Evolutionary conservation across 2,797 vertebrate species (phyloP).

Genomic region (Rhinella marina): DNA sequence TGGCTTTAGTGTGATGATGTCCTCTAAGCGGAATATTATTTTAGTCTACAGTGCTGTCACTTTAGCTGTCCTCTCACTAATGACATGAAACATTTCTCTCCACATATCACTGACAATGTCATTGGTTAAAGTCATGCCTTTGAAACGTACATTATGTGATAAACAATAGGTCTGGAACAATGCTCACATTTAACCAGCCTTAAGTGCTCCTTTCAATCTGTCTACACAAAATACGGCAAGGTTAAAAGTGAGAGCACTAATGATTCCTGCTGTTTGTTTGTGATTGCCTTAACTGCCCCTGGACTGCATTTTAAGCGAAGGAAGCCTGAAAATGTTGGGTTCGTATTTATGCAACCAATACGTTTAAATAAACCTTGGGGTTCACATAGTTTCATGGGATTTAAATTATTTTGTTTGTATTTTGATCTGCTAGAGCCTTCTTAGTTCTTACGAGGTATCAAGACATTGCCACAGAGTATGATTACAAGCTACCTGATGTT

Average conservation of each 20-base stretch:
- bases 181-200: conserved; percentile 43
- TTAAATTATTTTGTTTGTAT: neutral
- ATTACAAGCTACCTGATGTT: neutral
- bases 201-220: conserved; percentile 56
- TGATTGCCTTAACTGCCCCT: neutral
- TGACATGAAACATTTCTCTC: conserved; percentile 52
- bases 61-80: conserved; percentile 51
- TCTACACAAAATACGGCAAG: conserved; percentile 39
- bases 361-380: neutral
- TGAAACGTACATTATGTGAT: conserved; percentile 59
- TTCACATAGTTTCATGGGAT: neutral
- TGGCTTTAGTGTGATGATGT: conserved; percentile 6
- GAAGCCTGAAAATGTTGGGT: too few species aligned
- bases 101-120: conserved; percentile 55
- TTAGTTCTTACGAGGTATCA: too few species aligned
- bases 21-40: conserved; percentile 21
- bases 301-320: neutral
- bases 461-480: neutral
- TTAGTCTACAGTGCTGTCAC: conserved; percentile 8
- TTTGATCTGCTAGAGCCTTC: neutral
- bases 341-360: neutral
- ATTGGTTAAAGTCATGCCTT: conserved; percentile 56
- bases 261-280: conserved; percentile 7
- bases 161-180: conserved; percentile 55
- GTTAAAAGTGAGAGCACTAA: conserved; percentile 32